A percentile compares a stretch with the other conserved stretches of the same genome.
Conservation (phyloP, 2,797 vertebrate genomes). For the Peromyscus nudipes region DNA sequence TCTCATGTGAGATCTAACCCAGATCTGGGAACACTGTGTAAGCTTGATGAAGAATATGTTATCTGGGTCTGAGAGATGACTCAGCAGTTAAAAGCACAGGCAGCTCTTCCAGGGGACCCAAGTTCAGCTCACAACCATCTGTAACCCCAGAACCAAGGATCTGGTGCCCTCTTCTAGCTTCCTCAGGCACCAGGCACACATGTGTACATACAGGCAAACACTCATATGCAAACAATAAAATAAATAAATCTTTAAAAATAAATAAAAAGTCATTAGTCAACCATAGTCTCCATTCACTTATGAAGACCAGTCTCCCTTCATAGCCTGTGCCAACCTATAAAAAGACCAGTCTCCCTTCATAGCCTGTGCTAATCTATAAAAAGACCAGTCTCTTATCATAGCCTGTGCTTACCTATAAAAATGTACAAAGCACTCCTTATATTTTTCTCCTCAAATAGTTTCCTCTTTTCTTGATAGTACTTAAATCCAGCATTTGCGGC, state of each 20-base stretch:
- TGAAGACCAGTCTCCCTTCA: slow-evolving; percentile 36
- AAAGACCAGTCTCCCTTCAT: slow-evolving; percentile 49
- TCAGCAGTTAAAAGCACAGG: neutral
- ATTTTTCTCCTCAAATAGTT: slow-evolving; percentile 32
- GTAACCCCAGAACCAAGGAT: neutral
- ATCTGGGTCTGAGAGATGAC: neutral
- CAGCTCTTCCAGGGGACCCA: neutral
- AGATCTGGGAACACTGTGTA: neutral
- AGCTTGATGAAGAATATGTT: slow-evolving; percentile 9
- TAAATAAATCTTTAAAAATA: neutral
- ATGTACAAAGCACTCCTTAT: slow-evolving; percentile 40
- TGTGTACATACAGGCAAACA: neutral
- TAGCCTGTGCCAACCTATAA: slow-evolving; percentile 1
- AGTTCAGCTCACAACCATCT: neutral
- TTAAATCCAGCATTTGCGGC: slow-evolving; percentile 76
- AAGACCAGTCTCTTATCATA: slow-evolving; percentile 40
- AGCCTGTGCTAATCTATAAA: slow-evolving; percentile 27
- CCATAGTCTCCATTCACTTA: neutral
- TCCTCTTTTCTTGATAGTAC: slow-evolving; percentile 62
- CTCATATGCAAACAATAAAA: neutral
- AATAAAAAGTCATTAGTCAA: slow-evolving; percentile 1
- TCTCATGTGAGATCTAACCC: neutral
- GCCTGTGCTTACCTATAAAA: slow-evolving; percentile 42
- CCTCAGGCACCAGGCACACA: neutral
- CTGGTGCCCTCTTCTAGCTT: neutral